Evolutionary conservation across 2,888 invertebrate species (phyloP).

Genomic region (Luffia ferchaultella): DNA sequence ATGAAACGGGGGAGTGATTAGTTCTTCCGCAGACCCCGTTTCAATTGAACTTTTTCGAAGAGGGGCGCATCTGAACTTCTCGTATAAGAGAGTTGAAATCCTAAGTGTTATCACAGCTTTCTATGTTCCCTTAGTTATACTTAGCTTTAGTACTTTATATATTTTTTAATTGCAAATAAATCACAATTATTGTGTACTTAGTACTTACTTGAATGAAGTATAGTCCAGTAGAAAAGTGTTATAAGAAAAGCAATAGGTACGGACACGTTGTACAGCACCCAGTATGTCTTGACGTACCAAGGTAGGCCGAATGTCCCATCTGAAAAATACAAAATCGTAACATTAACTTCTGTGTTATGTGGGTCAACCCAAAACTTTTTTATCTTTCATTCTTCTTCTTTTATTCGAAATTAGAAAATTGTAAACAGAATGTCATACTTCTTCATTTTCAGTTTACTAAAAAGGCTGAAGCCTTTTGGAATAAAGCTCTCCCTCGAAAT

Average conservation of each 20-base stretch:
- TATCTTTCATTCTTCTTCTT: neutral
- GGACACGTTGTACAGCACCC: conserved; percentile 48
- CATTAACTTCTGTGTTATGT: neutral
- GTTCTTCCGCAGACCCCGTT: no score
- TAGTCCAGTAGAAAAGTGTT: conserved; percentile 54
- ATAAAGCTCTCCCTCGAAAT: neutral
- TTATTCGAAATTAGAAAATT: neutral
- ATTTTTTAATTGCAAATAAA: no score
- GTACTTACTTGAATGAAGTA: conserved; percentile 41
- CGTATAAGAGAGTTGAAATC: no score
- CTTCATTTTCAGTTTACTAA: neutral
- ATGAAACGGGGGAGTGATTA: no score
- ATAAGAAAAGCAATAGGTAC: conserved; percentile 49
- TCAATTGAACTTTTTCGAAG: no score
- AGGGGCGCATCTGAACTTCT: no score
- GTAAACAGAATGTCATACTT: neutral
- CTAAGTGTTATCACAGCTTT: no score
- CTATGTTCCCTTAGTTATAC: no score
- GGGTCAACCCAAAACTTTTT: neutral
- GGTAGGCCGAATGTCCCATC: conserved; percentile 36
- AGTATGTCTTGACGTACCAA: conserved; percentile 50
- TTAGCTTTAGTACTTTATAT: no score
- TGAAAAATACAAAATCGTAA: conserved; percentile 23
- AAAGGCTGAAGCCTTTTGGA: neutral
- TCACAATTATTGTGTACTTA: neutral